Conservation (phyloP, 2,113 vertebrate species). For the Microcebus lehilahytsara region DNA sequence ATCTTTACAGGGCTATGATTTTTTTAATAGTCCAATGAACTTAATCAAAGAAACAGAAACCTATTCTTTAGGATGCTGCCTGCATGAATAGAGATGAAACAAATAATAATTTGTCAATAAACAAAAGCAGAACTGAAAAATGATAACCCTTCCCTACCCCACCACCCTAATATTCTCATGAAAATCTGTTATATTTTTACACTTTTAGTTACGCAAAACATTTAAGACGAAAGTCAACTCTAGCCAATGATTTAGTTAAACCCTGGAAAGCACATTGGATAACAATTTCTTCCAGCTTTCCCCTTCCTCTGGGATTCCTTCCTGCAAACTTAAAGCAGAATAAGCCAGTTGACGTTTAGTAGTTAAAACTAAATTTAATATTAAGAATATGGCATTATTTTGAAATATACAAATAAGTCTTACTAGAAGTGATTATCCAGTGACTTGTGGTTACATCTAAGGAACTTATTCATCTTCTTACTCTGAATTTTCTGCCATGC, state of each 20-base stretch:
- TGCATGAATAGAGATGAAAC: background rate
- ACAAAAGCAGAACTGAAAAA: background rate
- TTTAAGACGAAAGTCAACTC: conserved; percentile 18
- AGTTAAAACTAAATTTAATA: conserved; percentile 25
- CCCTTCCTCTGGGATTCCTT: conserved; percentile 24
- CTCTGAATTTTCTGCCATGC: background rate
- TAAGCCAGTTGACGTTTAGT: background rate
- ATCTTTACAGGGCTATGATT: background rate
- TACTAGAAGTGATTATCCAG: background rate
- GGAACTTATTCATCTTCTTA: background rate
- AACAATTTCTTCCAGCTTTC: conserved; percentile 43
- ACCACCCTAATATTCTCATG: background rate
- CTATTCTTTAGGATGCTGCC: background rate
- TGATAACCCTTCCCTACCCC: background rate
- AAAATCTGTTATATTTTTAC: background rate
- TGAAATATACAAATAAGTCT: background rate
- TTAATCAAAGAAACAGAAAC: background rate
- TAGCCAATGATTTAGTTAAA: background rate
- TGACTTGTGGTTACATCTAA: background rate
- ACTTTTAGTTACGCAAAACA: background rate
- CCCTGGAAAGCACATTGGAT: conserved; percentile 9
- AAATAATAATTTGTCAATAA: conserved; percentile 35
- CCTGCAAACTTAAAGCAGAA: background rate
- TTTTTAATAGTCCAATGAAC: conserved; percentile 23
- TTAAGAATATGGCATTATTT: background rate